A percentile compares a stretch with the other conserved stretches of the same genome.
These are phyloP conservation scores for Ia io DNA, from an alignment of 2,113 vertebrate species.

Conservation along the genomic window DNA sequence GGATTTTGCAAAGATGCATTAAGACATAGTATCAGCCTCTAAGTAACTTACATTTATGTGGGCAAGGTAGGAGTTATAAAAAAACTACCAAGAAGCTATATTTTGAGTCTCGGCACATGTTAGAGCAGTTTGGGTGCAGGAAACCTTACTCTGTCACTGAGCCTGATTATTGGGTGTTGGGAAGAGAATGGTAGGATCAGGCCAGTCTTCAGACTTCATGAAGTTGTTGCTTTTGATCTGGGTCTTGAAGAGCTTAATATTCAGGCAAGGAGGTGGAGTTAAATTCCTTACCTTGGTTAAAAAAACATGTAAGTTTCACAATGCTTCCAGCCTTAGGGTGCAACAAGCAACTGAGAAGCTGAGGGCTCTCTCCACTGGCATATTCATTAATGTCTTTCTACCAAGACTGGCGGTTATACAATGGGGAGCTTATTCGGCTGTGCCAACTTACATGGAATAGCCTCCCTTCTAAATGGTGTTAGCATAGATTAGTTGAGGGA, in stretches of 20 bases:
- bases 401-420: slow-evolving; percentile 47
- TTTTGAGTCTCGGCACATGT: background rate
- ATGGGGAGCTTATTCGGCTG: slow-evolving; percentile 54
- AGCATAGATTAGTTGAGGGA: slow-evolving; percentile 76
- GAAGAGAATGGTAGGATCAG: background rate
- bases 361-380: slow-evolving; percentile 21
- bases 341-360: slow-evolving; percentile 61
- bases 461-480: slow-evolving; percentile 76
- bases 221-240: background rate
- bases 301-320: slow-evolving; percentile 47
- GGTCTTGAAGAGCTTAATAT: background rate
- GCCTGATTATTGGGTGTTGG: background rate
- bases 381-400: slow-evolving; percentile 51
- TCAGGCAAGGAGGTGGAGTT: background rate
- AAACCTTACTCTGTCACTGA: too few species aligned
- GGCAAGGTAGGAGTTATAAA: background rate
- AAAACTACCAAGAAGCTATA: background rate
- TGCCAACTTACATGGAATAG: slow-evolving; percentile 62
- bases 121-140: too few species aligned
- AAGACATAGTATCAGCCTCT: background rate
- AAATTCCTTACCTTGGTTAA: slow-evolving; percentile 60
- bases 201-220: background rate
- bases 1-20: background rate
- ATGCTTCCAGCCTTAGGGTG: slow-evolving; percentile 46
- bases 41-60: background rate